Conservation (phyloP, 2,113 vertebrate genomes). For the Erinaceus europaeus region DNA sequence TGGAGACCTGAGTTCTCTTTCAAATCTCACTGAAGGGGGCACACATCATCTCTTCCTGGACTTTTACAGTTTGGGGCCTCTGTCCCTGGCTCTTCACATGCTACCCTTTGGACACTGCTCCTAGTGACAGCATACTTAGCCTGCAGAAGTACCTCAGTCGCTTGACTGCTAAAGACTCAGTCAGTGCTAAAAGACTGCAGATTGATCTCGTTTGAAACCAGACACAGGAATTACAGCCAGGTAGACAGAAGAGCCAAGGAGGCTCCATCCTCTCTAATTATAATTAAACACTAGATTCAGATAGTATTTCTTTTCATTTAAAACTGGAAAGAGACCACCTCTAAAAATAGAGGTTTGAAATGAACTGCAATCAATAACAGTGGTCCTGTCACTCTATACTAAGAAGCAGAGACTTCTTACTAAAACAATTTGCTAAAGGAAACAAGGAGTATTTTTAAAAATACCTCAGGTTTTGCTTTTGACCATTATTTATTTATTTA, state of each 20-base stretch:
- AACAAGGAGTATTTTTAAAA: neutral
- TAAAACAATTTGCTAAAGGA: neutral
- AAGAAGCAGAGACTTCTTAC: neutral
- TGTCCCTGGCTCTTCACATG: fast-evolving
- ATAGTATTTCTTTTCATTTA: neutral
- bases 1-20: neutral
- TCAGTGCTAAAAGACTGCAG: neutral
- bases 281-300: neutral
- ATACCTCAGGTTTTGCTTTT: neutral
- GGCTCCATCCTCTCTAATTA: neutral
- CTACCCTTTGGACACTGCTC: neutral
- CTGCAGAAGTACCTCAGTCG: neutral
- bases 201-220: neutral
- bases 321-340: neutral
- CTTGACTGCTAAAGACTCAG: neutral
- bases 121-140: neutral
- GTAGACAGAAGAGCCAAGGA: neutral
- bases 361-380: neutral
- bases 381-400: neutral
- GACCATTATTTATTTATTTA: no score
- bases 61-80: neutral
- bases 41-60: neutral
- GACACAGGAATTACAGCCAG: neutral
- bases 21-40: neutral
- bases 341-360: neutral